Conservation (phyloP, 2,888 invertebrate species). For the Ethmia dodecea region DNA sequence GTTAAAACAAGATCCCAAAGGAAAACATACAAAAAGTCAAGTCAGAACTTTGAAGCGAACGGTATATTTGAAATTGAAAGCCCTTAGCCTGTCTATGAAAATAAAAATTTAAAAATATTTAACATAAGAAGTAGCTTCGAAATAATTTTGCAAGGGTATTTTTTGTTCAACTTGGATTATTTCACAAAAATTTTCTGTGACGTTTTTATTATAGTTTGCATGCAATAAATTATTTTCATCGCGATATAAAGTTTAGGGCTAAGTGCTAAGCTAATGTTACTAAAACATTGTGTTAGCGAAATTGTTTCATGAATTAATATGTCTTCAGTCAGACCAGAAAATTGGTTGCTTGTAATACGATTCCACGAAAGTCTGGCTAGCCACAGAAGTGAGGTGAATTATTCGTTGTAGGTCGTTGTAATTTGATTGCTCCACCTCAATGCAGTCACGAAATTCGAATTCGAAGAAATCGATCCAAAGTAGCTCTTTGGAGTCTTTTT, state of each 20-base stretch:
- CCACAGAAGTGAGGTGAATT: slow-evolving; percentile 24
- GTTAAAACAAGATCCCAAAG: slow-evolving; percentile 26
- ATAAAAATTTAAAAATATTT: background rate
- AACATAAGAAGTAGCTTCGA: too few relatives aligned
- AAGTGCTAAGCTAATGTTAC: too few relatives aligned
- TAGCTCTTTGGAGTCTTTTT: too few relatives aligned
- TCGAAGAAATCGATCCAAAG: slow-evolving; percentile 11
- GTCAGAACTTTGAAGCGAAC: slow-evolving; percentile 10
- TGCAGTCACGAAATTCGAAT: slow-evolving; percentile 38
- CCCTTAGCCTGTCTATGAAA: slow-evolving; percentile 2
- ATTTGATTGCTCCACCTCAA: slow-evolving; percentile 31
- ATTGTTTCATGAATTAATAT: too few relatives aligned
- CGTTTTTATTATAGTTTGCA: too few relatives aligned
- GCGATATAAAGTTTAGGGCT: too few relatives aligned
- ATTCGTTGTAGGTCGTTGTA: slow-evolving; percentile 28
- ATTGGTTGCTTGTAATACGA: slow-evolving; percentile 17
- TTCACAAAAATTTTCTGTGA: too few relatives aligned
- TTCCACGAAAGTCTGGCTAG: slow-evolving; percentile 42
- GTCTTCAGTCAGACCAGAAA: too few relatives aligned
- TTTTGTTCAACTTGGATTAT: too few relatives aligned
- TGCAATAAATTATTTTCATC: too few relatives aligned
- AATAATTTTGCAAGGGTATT: too few relatives aligned
- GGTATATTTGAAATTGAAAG: slow-evolving; percentile 5
- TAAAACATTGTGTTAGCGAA: too few relatives aligned
- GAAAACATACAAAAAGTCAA: slow-evolving; percentile 10